Evolutionary conservation across 2,797 vertebrate genomes (phyloP).

Genomic region (Leucoraja ocellata): DNA sequence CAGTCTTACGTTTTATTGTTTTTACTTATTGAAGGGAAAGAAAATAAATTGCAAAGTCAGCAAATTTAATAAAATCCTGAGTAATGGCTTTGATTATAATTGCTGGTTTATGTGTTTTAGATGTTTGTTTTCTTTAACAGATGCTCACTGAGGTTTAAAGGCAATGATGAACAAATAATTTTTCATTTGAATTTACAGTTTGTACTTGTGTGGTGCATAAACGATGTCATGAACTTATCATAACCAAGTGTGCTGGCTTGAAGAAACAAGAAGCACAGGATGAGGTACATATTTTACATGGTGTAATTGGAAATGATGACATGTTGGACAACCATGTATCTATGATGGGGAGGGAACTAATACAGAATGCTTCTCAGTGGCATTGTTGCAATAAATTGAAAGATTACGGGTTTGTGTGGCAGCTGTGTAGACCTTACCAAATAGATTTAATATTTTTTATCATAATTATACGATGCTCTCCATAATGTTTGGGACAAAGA

Average conservation of each 20-base stretch:
- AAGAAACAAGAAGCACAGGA: constrained; percentile 93
- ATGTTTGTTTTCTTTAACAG: background rate
- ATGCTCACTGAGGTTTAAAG: background rate
- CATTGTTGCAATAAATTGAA: background rate
- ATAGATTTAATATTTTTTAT: background rate
- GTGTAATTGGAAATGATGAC: background rate
- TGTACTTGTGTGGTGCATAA: constrained; percentile 98
- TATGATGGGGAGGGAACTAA: background rate
- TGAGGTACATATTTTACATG: constrained; percentile 65
- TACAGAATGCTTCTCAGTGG: background rate
- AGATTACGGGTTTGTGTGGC: background rate
- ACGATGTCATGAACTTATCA: constrained; percentile 94
- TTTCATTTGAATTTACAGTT: constrained; percentile 60
- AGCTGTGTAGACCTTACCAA: background rate
- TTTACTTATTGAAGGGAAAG: background rate
- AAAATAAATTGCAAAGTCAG: background rate
- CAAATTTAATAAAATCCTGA: background rate
- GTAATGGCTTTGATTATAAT: background rate
- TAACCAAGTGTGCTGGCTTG: constrained; percentile 92
- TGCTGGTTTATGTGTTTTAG: background rate
- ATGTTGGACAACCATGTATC: background rate
- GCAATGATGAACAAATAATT: background rate
- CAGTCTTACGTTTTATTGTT: background rate
- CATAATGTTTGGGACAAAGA: too few species aligned
- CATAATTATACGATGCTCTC: too few species aligned